These are phyloP conservation scores for Drosophila tripunctata DNA, from an alignment of 2,888 invertebrate genomes.

Conservation along the genomic window DNA sequence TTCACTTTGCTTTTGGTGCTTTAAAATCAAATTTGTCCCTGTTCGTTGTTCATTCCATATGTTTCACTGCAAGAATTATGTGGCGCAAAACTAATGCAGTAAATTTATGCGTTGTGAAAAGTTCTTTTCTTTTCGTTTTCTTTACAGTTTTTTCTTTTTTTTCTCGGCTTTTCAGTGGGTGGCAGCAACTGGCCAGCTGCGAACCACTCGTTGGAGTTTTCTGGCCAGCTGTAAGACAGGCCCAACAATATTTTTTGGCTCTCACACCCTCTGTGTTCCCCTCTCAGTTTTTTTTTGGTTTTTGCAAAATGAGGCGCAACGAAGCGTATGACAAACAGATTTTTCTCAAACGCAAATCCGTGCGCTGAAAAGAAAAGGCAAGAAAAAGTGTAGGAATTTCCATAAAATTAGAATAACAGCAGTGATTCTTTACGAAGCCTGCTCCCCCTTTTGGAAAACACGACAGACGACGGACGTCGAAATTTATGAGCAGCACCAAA, in stretches of 20 bases:
- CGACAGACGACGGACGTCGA: constrained; percentile 46
- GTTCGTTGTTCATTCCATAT: constrained; percentile 51
- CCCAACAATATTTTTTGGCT: constrained; percentile 59
- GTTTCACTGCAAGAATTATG: constrained; percentile 69
- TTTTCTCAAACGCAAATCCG: constrained; percentile 79
- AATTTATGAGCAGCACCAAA: constrained; percentile 75
- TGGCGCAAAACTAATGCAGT: constrained; percentile 74
- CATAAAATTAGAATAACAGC: constrained; percentile 80
- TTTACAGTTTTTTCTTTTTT: neutral
- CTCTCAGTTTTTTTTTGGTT: constrained; percentile 13
- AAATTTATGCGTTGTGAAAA: constrained; percentile 77
- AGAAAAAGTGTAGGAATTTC: constrained; percentile 79
- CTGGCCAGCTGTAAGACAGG: constrained; percentile 59
- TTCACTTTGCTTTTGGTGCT: constrained; percentile 66
- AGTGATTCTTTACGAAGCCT: constrained; percentile 73
- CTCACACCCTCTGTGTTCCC: neutral
- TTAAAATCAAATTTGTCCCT: constrained; percentile 69
- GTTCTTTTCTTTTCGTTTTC: constrained; percentile 39
- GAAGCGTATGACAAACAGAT: constrained; percentile 80
- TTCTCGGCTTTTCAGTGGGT: neutral
- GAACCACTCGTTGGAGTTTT: constrained; percentile 53
- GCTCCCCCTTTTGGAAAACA: neutral
- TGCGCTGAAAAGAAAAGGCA: constrained; percentile 70
- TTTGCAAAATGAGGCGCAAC: constrained; percentile 80
- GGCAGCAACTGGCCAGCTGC: constrained; percentile 56